phyloP scores from a whole-genome alignment of 2,797 vertebrate genomes.

The Otolemur crassicaudatus region DNA sequence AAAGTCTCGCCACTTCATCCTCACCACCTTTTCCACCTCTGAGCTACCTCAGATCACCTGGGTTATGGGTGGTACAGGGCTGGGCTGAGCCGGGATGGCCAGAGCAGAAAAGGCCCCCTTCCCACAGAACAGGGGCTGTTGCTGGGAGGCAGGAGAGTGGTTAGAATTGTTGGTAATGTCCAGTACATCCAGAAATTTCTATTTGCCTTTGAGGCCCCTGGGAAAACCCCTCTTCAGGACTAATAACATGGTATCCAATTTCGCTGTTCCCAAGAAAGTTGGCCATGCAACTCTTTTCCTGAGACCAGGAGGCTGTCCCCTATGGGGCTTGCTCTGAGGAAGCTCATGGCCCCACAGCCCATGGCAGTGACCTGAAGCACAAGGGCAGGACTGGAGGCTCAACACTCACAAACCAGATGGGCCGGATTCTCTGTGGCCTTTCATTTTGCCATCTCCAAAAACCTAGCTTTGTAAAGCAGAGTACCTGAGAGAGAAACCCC shows the following conservation, averaged over 20 bases:
- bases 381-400: background rate
- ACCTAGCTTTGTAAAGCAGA: background rate
- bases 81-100: background rate
- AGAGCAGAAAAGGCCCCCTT: background rate
- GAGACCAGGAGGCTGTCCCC: background rate
- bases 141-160: background rate
- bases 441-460: background rate
- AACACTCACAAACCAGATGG: background rate
- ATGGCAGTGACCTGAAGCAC: background rate
- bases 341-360: fast-evolving
- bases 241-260: background rate
- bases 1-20: background rate
- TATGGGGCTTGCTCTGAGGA: background rate
- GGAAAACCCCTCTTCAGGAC: background rate
- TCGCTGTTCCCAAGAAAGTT: background rate
- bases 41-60: background rate
- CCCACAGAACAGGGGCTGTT: background rate
- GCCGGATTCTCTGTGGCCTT: background rate
- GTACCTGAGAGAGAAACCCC: background rate
- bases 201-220: background rate
- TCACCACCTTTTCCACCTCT: fast-evolving
- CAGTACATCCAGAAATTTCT: background rate
- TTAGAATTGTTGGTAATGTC: background rate
- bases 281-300: background rate
- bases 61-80: background rate